Base-by-base conservation (phyloP, 2,888 invertebrate genomes). In the Crossocerus cetratus region DNA sequence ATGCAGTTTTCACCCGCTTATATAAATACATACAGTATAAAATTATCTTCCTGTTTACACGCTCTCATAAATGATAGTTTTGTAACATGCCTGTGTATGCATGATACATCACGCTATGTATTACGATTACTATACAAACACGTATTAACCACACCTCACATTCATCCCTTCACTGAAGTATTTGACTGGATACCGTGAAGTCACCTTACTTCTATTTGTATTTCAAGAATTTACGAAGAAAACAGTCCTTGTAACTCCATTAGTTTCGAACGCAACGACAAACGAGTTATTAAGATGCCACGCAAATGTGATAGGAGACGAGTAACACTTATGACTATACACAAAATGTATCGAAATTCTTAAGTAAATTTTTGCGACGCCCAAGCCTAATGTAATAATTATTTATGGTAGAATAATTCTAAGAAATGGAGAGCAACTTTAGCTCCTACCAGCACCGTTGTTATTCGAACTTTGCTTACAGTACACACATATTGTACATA, bases 1-100 rank as follows among this genome's bases (percentile, higher is more conserved):
- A 16, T 49, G 49, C 49, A 42, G 53, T 54, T 58, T 65, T 69
- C 60, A 54, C 61, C 57, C 43, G 3, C 18, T 60, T 57, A 42
- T 45, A 45, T 32, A 23, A 63, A 21, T 62, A 70, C 55, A 72
- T 72, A 67, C 60, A 65, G 69, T 81, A 81, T 76, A 81, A 82
- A 81, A 81, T 81, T 81, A 82, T 76, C 78, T 81, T 82, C 71
- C 64, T 54, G 64, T 70, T 74, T 77, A 65, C 54, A 77, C 69
- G 45, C 56, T 65, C 54, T 60, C 49, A 43, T 74, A 66, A 49
- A 60, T 66, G 76, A 68, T 63, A 81, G 62, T 68, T 65, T 55
- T 59, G 62, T 42, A 44, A 49, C 49, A 70, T 62, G 61, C 18
- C 14, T 62, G 63, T 63, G 62, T 49, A n/a, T n/a, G 11, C 32